These are phyloP conservation scores for Sesia bembeciformis DNA, from an alignment of 2,888 invertebrate species.

Conservation along the genomic window DNA sequence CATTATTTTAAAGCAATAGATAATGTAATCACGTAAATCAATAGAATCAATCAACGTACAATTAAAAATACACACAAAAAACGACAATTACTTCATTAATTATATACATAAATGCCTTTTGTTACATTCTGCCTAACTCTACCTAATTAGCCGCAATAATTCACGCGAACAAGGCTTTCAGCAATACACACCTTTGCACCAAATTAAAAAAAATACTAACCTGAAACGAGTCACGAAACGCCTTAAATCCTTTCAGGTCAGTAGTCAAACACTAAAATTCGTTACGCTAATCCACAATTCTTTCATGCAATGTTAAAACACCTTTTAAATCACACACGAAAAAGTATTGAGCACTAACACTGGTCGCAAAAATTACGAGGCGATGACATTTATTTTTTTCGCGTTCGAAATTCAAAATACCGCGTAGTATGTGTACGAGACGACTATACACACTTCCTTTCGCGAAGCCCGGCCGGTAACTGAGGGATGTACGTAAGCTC, in stretches of 20 bases:
- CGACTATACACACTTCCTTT: slow-evolving; percentile 1
- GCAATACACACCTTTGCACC: slow-evolving; percentile 1
- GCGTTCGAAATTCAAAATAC: slow-evolving; percentile 34
- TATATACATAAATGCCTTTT: too few relatives aligned
- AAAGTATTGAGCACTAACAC: not conserved
- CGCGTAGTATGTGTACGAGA: slow-evolving; percentile 12
- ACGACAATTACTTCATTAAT: too few relatives aligned
- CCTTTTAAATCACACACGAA: too few relatives aligned
- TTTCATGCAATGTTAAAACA: too few relatives aligned
- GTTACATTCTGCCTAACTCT: too few relatives aligned
- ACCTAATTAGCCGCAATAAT: not conserved
- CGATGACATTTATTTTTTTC: slow-evolving; percentile 10
- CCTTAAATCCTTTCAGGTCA: slow-evolving; percentile 10
- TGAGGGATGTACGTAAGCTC: slow-evolving; percentile 58
- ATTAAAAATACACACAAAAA: too few relatives aligned
- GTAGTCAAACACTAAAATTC: slow-evolving; percentile 14
- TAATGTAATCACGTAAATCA: too few relatives aligned
- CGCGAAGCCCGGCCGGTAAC: slow-evolving; percentile 44
- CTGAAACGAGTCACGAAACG: slow-evolving; percentile 12
- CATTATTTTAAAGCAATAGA: too few relatives aligned
- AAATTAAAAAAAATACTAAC: slow-evolving; percentile 9
- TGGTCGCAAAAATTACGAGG: not conserved
- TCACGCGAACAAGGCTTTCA: not conserved
- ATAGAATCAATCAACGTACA: too few relatives aligned
- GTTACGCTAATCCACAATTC: too few relatives aligned